A percentile compares a stretch with the other conserved stretches of the same genome.
phyloP scores from a whole-genome alignment of 1,140 invertebrate species.

The Rhopalosiphum maidis region DNA sequence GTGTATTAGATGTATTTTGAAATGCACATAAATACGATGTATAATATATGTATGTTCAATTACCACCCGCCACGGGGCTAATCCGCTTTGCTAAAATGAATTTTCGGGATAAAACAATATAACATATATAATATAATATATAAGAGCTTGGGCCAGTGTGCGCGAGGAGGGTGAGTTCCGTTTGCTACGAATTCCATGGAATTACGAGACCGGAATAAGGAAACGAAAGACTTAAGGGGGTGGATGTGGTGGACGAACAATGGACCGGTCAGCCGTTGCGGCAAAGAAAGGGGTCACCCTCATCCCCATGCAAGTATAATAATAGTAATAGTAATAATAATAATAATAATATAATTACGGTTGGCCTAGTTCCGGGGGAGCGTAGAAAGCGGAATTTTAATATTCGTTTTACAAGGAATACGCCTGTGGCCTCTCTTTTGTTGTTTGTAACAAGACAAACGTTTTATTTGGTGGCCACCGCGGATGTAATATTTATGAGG shows the following conservation, averaged over 20 bases:
- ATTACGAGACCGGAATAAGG: slow-evolving; percentile 56
- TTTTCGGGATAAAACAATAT: slow-evolving; percentile 46
- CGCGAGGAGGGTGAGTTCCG: slow-evolving; percentile 46
- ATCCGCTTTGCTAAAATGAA: slow-evolving; percentile 16
- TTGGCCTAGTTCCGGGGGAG: slow-evolving; percentile 51
- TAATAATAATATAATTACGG: slow-evolving; percentile 52
- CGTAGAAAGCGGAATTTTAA: slow-evolving; percentile 47
- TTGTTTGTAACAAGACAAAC: slow-evolving; percentile 53
- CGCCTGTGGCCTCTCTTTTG: slow-evolving; percentile 39
- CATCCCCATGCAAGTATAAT: slow-evolving; percentile 7
- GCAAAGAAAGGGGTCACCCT: background rate
- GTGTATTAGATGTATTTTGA: background rate
- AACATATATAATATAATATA: background rate
- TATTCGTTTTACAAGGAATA: slow-evolving; percentile 51
- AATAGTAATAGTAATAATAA: slow-evolving; percentile 16
- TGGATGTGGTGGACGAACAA: slow-evolving; percentile 23
- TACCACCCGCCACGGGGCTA: background rate
- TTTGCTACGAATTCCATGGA: slow-evolving; percentile 43
- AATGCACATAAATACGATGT: background rate
- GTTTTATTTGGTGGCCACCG: slow-evolving; percentile 27
- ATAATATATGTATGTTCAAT: background rate
- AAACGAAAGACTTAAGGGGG: slow-evolving; percentile 55
- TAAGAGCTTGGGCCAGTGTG: background rate
- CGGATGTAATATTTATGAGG: slow-evolving; percentile 26
- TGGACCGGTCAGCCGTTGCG: slow-evolving; percentile 45